Percentiles rank a stretch among this genome's conserved stretches.
Conservation (phyloP, 1,140 invertebrate species). For the Scaptomyza montana region DNA sequence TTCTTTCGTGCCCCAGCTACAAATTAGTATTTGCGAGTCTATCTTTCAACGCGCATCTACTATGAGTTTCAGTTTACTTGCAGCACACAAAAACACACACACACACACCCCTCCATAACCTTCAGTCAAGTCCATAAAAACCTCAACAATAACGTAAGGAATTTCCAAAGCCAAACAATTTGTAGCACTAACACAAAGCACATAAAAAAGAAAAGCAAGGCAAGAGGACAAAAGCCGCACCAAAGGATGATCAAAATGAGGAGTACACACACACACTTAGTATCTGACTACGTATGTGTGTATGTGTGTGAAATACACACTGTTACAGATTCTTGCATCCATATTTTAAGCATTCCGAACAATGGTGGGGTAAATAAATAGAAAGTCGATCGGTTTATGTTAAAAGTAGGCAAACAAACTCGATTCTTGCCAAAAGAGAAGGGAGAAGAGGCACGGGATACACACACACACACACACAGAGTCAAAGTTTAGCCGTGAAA, state of each 20-base stretch:
- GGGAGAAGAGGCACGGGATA: constrained; percentile 40
- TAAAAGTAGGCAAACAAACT: constrained; percentile 70
- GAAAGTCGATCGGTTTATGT: constrained; percentile 68
- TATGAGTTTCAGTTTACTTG: constrained; percentile 25
- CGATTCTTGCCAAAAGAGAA: neutral
- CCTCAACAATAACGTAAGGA: constrained; percentile 73
- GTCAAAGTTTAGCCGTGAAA: constrained; percentile 34
- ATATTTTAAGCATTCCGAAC: constrained; percentile 38
- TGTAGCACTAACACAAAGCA: constrained; percentile 75
- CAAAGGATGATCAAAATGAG: constrained; percentile 30
- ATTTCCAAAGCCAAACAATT: constrained; percentile 78
- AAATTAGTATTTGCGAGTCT: constrained; percentile 74
- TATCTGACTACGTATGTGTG: neutral
- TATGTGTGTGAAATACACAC: constrained; percentile 21
- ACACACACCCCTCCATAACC: neutral
- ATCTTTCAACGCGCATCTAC: constrained; percentile 59
- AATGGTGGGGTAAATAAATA: constrained; percentile 39
- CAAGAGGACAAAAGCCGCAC: constrained; percentile 7
- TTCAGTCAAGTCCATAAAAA: constrained; percentile 65
- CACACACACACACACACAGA: neutral
- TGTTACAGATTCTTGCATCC: constrained; percentile 33
- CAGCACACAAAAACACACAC: neutral
- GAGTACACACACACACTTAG: neutral
- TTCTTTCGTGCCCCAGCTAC: constrained; percentile 55
- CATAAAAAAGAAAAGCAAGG: constrained; percentile 45